Evolutionary conservation across 2,888 invertebrate species (phyloP), one percentile per base, ranked within the genome.

Genomic region (Drosophila villosipedis): DNA sequence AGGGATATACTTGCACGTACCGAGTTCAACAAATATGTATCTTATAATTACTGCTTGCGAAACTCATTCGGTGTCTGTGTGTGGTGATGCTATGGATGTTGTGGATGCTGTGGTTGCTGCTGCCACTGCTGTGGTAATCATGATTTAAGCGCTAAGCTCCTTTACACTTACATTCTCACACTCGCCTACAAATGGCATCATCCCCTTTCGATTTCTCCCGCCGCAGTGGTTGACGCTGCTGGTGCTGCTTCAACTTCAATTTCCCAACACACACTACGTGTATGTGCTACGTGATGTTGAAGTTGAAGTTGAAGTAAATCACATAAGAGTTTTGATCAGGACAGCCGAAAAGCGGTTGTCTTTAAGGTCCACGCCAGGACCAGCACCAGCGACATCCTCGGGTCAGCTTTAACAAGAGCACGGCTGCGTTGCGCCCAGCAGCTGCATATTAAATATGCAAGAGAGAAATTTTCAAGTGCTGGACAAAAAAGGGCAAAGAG

Each of bases 111-210:
- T 3, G 30, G 30, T 1, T 54, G 50, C 28, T 60, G 43, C 33
- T 70, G 69, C 64, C 63, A 68, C 60, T 71, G 73, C 71, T 75
- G 82, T 69, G 84, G 82, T 84, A 84, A 83, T 83, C 87, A 83
- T 87, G 87, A 84, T 87, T 83, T 82, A 82, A 84, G 82, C 76
- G 84, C 71, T 83, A 84, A 83, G 84, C 87, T 73, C 50, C 67
- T 76, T 66, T 61, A 71, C 64, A 64, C 76, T 74, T 74, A 73
- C 58, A 69, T 66, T 49, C 77, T 64, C 79, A 74, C 69, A 74
- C 79, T 50, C 59, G 37, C 57, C 53, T 3, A 3, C 14, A 19
- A 50, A 28, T 19, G 28, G 19, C 19, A 19, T 3, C 28, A 50
- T 19, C 19, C 28, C 28, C 28, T 50, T 50, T 19, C 28, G 25